Evolutionary conservation across 2,888 invertebrate species (phyloP), one percentile per base, ranked within the genome.

Genomic region (Cheilosia pagana): DNA sequence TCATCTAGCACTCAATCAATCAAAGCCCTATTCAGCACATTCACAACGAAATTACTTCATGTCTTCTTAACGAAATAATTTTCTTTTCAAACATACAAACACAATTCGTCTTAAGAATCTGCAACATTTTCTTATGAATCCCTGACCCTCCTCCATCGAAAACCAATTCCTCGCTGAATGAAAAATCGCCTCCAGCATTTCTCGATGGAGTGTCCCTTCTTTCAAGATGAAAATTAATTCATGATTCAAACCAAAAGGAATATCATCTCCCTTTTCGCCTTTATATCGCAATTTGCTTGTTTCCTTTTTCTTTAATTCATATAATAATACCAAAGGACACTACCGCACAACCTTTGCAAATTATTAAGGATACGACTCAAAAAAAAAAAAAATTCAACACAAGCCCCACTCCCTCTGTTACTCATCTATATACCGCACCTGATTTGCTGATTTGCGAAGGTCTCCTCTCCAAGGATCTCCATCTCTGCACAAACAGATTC

Each of bases 361-460:
- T 70, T 71, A 21, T 52, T 67, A 57, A 65, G 45, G 63, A 59
- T 45, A 31, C 35, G 57, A 57, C 39, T n/a, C n/a, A 35, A 55
- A 48, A 62, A 68, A 65, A 25, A 70, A 60, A 39, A 14, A 50
- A 6, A 50, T 21, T 35, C n/a, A 35, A 35, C 43, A 50, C 35
- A 52, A 45, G 45, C 35, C 55, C 57, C 39, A 55, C 45, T 74
- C 23, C 43, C 41, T 16, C 41, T 57, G 39, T 72, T 59, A 45
- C 74, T 83, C 59, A 59, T 63, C 68, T 59, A 50, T 28, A 35
- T 10, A 35, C 57, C 79, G 50, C 50, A 85, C 79, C 85, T 81
- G 85, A 85, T 85, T 85, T 85, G 81, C 85, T 81, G 79, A 81
- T 81, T 76, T 85, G n/a, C 55, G 50, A 71, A 81, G 75, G 53